These are phyloP conservation scores for Drosophila hawaiiensis DNA, from an alignment of 2,888 invertebrate species.

Conservation along the genomic window DNA sequence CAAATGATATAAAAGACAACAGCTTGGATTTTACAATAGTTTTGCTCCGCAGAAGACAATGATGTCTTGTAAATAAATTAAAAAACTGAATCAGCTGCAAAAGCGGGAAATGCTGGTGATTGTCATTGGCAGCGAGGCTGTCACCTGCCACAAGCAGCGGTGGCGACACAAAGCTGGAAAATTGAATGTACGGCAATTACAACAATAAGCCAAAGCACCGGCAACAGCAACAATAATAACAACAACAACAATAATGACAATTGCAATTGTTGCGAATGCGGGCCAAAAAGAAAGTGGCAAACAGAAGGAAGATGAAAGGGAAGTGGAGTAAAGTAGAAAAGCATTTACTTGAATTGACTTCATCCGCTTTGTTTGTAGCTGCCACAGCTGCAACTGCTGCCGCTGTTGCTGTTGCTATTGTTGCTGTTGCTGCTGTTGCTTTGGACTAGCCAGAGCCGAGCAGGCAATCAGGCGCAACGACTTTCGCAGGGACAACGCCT, in stretches of 20 bases:
- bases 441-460: conserved; percentile 18
- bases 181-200: conserved; percentile 60
- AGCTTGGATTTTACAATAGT: not conserved
- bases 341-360: conserved; percentile 80
- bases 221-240: conserved; percentile 31
- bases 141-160: conserved; percentile 61
- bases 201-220: conserved; percentile 53
- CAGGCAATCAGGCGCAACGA: conserved; percentile 74
- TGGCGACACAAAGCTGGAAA: conserved; percentile 33
- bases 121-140: conserved; percentile 49
- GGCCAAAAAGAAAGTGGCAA: conserved; percentile 23
- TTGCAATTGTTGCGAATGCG: conserved; percentile 55
- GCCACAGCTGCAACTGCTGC: conserved; percentile 21
- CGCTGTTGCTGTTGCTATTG: conserved; percentile 11
- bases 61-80: conserved; percentile 38
- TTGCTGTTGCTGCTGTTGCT: conserved; percentile 22
- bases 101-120: conserved; percentile 54
- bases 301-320: conserved; percentile 31
- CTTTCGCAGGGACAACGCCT: conserved; percentile 65
- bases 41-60: not conserved
- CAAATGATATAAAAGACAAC: not conserved
- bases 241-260: conserved; percentile 49
- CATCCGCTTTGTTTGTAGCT: conserved; percentile 68
- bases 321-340: conserved; percentile 60
- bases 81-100: conserved; percentile 10